Conservation (phyloP, 2,888 invertebrate genomes). For the Calameuta pallipes region DNA sequence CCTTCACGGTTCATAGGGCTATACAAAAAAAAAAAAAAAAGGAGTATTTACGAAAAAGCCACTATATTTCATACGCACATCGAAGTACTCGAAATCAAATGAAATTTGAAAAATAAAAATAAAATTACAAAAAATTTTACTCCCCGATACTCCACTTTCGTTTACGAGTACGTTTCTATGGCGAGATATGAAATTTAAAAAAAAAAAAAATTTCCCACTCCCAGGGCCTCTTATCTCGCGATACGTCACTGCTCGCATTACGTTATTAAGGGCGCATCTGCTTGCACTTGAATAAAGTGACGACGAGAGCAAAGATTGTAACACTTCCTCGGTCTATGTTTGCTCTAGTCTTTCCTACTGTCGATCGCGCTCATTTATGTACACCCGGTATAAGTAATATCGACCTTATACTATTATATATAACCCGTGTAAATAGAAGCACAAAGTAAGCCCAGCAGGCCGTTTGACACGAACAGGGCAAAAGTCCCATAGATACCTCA, state of each 20-base stretch:
- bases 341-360: not conserved
- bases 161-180: too few species aligned
- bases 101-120: not conserved
- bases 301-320: not conserved
- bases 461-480: not conserved
- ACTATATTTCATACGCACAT: too few species aligned
- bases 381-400: not conserved
- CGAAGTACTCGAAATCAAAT: not conserved
- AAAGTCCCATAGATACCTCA: not conserved
- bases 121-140: not conserved
- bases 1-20: too few species aligned
- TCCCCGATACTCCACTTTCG: too few species aligned
- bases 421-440: not conserved
- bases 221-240: not conserved
- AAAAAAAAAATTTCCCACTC: too few species aligned
- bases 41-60: too few species aligned
- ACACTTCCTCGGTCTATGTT: not conserved
- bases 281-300: not conserved
- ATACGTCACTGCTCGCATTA: not conserved
- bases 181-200: too few species aligned
- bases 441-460: not conserved
- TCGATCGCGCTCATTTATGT: not conserved
- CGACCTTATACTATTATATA: too few species aligned
- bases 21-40: too few species aligned
- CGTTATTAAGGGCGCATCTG: constrained; percentile 4